Base-by-base conservation (phyloP, 2,888 invertebrate genomes). In the Mythimna ferrago region DNA sequence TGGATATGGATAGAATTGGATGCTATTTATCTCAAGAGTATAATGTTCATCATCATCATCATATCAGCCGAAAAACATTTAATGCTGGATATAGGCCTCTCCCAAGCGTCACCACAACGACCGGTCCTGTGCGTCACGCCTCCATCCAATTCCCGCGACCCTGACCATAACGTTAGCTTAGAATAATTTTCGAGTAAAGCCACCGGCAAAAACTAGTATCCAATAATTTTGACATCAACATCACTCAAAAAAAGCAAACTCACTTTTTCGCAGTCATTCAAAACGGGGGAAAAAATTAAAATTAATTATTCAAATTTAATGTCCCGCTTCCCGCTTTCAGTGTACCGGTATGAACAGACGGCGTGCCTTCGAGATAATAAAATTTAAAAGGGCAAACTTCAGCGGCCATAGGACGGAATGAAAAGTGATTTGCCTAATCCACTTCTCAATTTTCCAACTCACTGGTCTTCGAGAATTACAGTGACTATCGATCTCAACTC, bases 371-470 rank as follows among this genome's bases (percentile, higher is more conserved):
- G 89, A 92, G 94, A 95, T 95, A 95, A 95, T 95, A 95, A 95
- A 95, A 96, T 95, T 94, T 95, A 94, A 95, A 95, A 95, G 94
- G 94, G 94, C 95, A 94, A 95, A 96, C 94, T 96, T 94, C 92
- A 93, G 89, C 90, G 89, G 89, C 90, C 87, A 87, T 91, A 90
- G 92, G 92, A 89, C 89, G 92, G 94, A 93, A 94, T 94, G 94
- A 94, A 96, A 96, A 96, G 94, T 95, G 95, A 96, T 96, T 96
- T 96, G 93, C 94, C 93, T 96, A 95, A 96, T 96, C 95, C 95
- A 94, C 94, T 95, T 94, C 94, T 93, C 95, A 95, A 95, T 96
- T 95, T 95, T 94, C 94, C 94, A 84, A 91, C 88, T 92, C 95
- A 94, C 93, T 93, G 94, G 89, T 86, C 90, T 86, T 86, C 82